Evolutionary conservation across 2,888 invertebrate species (phyloP).

Genomic region (Drosophila macrospina): DNA sequence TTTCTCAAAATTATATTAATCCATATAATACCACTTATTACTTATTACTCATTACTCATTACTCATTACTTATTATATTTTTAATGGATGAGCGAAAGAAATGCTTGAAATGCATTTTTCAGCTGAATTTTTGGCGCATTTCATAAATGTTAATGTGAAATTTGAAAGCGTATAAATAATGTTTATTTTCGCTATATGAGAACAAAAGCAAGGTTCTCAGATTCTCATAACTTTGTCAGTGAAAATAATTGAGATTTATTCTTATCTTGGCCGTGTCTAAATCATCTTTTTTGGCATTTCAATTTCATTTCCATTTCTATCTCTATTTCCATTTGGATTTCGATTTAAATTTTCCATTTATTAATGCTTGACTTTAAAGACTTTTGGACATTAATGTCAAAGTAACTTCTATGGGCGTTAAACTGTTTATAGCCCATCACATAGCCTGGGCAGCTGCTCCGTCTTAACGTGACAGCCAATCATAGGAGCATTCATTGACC

Average conservation of each 20-base stretch:
- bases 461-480: slow-evolving; percentile 26
- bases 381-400: slow-evolving; percentile 9
- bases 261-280: not conserved
- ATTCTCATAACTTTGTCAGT: slow-evolving; percentile 7
- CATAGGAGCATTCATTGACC: slow-evolving; percentile 5
- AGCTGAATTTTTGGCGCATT: slow-evolving; percentile 12
- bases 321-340: slow-evolving; percentile 14
- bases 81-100: slow-evolving; percentile 1
- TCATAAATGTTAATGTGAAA: slow-evolving; percentile 13
- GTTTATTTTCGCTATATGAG: slow-evolving; percentile 25
- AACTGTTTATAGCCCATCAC: slow-evolving; percentile 28
- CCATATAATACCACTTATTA: slow-evolving; percentile 10
- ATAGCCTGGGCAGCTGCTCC: slow-evolving; percentile 22
- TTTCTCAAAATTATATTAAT: slow-evolving; percentile 17
- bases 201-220: slow-evolving; percentile 3
- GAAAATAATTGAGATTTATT: slow-evolving; percentile 39
- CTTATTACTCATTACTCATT: not conserved
- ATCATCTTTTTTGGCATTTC: slow-evolving; percentile 14
- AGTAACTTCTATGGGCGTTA: slow-evolving; percentile 2
- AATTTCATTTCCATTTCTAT: slow-evolving; percentile 3
- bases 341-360: slow-evolving; percentile 15
- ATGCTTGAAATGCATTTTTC: slow-evolving; percentile 37
- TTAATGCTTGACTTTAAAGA: slow-evolving; percentile 21
- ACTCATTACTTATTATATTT: slow-evolving; percentile 13
- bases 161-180: slow-evolving; percentile 21